phyloP scores from a whole-genome alignment of 2,797 vertebrate genomes.

The Sebastes miniatus region DNA sequence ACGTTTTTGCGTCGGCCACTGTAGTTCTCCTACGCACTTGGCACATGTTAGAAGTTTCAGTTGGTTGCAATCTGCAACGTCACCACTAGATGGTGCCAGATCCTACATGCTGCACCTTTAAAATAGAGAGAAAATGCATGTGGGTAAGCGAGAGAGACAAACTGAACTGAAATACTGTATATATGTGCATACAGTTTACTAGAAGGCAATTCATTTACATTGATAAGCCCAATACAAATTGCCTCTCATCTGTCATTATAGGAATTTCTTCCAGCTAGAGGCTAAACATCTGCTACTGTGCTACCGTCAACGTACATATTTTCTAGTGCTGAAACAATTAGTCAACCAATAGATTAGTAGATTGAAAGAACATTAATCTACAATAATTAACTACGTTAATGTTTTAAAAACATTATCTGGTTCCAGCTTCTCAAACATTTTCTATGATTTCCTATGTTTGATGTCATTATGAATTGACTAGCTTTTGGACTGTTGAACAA shows the following conservation, averaged over 20 bases:
- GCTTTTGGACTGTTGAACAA: neutral
- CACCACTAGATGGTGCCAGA: too few relatives aligned
- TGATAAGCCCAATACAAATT: neutral
- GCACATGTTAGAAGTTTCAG: too few relatives aligned
- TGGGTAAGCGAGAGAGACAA: neutral
- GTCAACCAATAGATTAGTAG: neutral
- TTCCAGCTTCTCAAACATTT: neutral
- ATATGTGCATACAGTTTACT: neutral
- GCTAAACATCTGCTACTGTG: neutral
- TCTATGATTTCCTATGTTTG: neutral
- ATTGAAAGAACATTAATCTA: neutral
- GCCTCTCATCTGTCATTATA: neutral
- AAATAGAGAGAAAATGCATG: neutral
- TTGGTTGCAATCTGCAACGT: too few relatives aligned
- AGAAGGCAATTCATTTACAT: neutral
- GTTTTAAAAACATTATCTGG: neutral
- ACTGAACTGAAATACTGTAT: neutral
- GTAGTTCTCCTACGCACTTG: too few relatives aligned
- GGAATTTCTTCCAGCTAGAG: neutral
- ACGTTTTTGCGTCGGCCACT: too few relatives aligned
- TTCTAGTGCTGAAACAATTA: neutral
- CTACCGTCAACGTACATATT: neutral
- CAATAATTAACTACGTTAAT: too few relatives aligned
- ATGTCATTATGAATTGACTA: neutral
- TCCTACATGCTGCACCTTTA: too few relatives aligned